Conservation (phyloP, 2,888 invertebrate genomes). For the Seira sanloemensis region DNA sequence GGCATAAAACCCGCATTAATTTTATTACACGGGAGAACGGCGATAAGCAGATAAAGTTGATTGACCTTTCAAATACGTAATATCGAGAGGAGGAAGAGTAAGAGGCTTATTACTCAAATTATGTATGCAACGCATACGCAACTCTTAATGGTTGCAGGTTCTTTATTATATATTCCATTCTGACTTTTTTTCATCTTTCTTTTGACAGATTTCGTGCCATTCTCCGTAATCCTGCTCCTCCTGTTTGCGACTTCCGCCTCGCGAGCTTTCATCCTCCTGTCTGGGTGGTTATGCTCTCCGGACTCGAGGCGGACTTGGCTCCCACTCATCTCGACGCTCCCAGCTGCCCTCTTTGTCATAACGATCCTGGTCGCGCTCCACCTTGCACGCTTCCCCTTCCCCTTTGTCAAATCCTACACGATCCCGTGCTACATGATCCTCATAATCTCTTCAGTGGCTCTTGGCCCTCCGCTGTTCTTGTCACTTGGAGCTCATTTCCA, state of each 20-base stretch:
- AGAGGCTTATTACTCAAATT: constrained; percentile 8
- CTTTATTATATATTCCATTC: too few relatives aligned
- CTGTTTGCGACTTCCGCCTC: constrained; percentile 73
- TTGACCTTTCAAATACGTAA: neutral
- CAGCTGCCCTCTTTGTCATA: constrained; percentile 72
- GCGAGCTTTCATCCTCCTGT: constrained; percentile 73
- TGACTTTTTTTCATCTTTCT: constrained; percentile 59
- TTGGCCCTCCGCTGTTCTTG: constrained; percentile 71
- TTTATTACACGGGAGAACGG: neutral
- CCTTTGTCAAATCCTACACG: constrained; percentile 73
- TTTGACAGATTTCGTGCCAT: constrained; percentile 74
- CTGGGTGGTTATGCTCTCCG: constrained; percentile 73
- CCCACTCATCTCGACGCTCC: constrained; percentile 73
- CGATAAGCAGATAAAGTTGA: neutral
- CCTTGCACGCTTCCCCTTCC: constrained; percentile 73
- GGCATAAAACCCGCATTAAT: too few relatives aligned
- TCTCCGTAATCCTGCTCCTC: constrained; percentile 73
- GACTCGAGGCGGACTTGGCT: constrained; percentile 73
- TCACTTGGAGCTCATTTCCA: constrained; percentile 72
- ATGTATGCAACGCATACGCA: neutral
- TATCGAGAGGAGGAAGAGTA: neutral
- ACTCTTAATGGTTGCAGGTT: constrained; percentile 9
- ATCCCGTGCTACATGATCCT: constrained; percentile 71
- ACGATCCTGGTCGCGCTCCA: constrained; percentile 72
- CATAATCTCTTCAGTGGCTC: constrained; percentile 69